Evolutionary conservation across 2,888 invertebrate genomes (phyloP).

Genomic region (Caenorhabditis wallacei): DNA sequence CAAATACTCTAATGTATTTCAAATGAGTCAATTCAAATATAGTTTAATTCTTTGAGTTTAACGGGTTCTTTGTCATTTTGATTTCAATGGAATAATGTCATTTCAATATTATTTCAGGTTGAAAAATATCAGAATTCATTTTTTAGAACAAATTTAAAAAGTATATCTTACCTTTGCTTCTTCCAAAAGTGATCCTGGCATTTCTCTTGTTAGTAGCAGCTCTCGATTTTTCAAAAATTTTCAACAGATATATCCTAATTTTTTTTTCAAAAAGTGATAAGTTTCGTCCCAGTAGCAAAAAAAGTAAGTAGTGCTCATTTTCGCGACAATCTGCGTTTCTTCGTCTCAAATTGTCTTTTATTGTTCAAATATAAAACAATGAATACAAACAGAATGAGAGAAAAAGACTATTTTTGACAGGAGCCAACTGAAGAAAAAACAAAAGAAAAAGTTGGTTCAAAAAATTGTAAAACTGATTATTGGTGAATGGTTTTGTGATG

Average conservation of each 20-base stretch:
- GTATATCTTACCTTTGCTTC: background rate
- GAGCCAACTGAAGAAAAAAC: conserved; percentile 15
- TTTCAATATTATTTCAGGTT: background rate
- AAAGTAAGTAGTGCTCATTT: conserved; percentile 50
- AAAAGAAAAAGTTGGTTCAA: conserved; percentile 11
- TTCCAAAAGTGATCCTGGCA: conserved; percentile 18
- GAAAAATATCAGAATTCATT: no score
- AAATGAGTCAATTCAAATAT: conserved; percentile 16
- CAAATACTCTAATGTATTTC: background rate
- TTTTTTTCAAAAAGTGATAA: conserved; percentile 38
- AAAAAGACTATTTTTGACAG: conserved; percentile 44
- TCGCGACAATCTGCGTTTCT: conserved; percentile 44
- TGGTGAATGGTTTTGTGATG: background rate
- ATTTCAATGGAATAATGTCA: background rate
- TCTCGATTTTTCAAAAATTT: no score
- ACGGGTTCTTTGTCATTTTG: no score
- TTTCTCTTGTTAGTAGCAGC: background rate
- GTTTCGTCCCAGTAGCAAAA: conserved; percentile 30
- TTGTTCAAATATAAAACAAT: conserved; percentile 41
- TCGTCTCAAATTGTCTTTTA: conserved; percentile 1
- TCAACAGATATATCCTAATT: conserved; percentile 7
- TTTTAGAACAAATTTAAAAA: no score
- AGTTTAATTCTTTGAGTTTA: background rate
- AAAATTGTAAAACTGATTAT: conserved; percentile 8
- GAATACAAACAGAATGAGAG: conserved; percentile 18